A percentile compares a stretch with the other conserved stretches of the same genome.
Conservation (phyloP, 2,888 invertebrate species). For the Idaea dimidiata region DNA sequence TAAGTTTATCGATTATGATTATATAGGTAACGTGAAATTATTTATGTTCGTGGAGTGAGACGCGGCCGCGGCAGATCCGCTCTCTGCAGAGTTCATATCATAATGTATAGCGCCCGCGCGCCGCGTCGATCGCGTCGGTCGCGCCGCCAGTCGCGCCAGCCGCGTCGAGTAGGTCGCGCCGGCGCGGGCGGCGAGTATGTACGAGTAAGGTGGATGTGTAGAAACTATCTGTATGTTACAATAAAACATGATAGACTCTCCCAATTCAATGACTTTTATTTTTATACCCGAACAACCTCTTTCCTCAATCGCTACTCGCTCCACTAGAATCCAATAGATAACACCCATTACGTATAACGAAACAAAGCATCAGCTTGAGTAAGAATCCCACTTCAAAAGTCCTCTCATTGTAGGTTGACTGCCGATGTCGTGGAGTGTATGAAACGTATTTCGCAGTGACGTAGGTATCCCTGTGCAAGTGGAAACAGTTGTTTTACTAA, state of each 20-base stretch:
- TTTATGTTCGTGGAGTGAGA: slow-evolving; percentile 45
- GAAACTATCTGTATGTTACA: slow-evolving; percentile 76
- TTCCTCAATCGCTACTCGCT: neutral
- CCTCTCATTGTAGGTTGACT: too few relatives aligned
- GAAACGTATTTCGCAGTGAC: too few relatives aligned
- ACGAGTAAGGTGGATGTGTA: slow-evolving; percentile 74
- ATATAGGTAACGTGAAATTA: slow-evolving; percentile 56
- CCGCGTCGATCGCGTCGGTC: slow-evolving; percentile 29
- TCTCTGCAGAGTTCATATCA: slow-evolving; percentile 11
- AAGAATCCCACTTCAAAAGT: too few relatives aligned
- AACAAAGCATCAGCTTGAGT: too few relatives aligned
- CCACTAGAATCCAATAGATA: neutral
- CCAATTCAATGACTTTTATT: slow-evolving; percentile 48
- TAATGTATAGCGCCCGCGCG: slow-evolving; percentile 22
- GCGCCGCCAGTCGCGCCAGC: too few relatives aligned
- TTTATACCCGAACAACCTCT: slow-evolving; percentile 16
- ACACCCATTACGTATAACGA: too few relatives aligned
- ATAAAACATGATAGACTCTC: slow-evolving; percentile 73
- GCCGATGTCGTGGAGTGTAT: too few relatives aligned
- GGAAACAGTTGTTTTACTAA: too few relatives aligned
- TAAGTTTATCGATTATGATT: slow-evolving; percentile 43
- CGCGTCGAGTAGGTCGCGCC: too few relatives aligned
- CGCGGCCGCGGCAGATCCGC: slow-evolving; percentile 2
- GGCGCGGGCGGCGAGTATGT: slow-evolving; percentile 66
- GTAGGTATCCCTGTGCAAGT: too few relatives aligned